Base-by-base conservation (phyloP, 2,113 vertebrate species). In the Cyrtonyx montezumae region DNA sequence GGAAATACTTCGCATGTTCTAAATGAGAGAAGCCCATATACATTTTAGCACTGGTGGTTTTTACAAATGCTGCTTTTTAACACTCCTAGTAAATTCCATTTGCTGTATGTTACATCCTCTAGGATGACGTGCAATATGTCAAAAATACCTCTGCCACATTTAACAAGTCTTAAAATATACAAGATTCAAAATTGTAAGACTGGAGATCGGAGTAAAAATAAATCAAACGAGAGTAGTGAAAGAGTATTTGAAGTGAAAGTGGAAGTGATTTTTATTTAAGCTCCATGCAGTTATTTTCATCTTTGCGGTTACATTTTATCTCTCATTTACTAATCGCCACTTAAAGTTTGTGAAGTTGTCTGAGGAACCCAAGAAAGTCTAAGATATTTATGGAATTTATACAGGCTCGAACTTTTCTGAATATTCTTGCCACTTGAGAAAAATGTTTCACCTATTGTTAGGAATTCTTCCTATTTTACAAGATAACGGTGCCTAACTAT, bases 31-130 rank as follows among this genome's bases (percentile, higher is more conserved):
- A 93, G 7, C 15, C 13, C 77, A 61, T 94, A 95, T 96, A 96
- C 97, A 93, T 95, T 97, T 97, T 85, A 95, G 53, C 74, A 56
- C 51, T 83, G 26, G 42, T 81, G 19, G 13, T 51, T 96, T 96
- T 93, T 93, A 46, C 11, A 94, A 97, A 88, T 37, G 46, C 11
- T 88, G 12, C 1, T 81, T 94, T 96, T 91, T 82, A 75, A 83
- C 76, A 67, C 13, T 63, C 65, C 32, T 49, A 67, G 81, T 34
- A 94, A 95, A 91, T 76, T 95, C 61, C 67, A 78, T 26, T 22
- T 94, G 91, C 83, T 91, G 79, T 81, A 74, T 91, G 92, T 93
- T 96, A 48, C 40, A 90, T 66, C 67, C 68, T 92, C 51, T 43
- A 82, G 69, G 42, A 78, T 83, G 87, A 74, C 8, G 70, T 6